Evolutionary conservation across 92 coral and sea anemone species (phyloP), one percentile per base, ranked within the genome.

Genomic region (Desmophyllum pertusum): DNA sequence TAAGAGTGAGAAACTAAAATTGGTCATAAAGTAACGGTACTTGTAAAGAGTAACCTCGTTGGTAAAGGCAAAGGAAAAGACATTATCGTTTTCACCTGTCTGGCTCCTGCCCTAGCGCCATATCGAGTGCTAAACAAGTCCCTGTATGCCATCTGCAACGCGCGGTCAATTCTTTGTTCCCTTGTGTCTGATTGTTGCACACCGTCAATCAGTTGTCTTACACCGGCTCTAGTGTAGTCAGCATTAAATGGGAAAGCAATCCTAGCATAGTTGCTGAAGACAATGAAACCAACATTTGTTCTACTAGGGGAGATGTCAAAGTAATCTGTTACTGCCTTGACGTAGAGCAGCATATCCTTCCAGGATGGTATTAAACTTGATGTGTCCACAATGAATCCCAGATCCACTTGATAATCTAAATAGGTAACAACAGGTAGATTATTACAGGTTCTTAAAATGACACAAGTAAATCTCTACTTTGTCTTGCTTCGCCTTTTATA

Each of bases 231-330:
- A 1, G 93, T 86, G 61, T 92, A 83, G 31, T 80, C 83, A 40
- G 84, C 85, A 76, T 93, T 55, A 65, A 93, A 93, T 42, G 79
- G 83, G 67, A 93, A 86, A 38, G 91, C 93, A 43, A 93, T 78
- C 68, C 85, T 53, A 33, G 94, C 92, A 35, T 83, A 68, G 17
- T 70, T 41, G 74, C 90, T 64, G 75, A 85, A 93, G 48, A 93
- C 79, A 35, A 93, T 85, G 11, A 88, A 65, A 21, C 97, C 97
- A 64, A 91, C 80, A 67, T 85, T 94, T 42, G 81, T 84, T 51
- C 85, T 93, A 43, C 74, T 78, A 17, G 76, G 78, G 39, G 94
- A 89, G 25, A 92, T 87, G 66, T 92, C 67, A 75, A 93, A 93
- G 29, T 90, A 82, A 52, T 86, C 57, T 53, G 87, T 79, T 6